A percentile compares a stretch with the other conserved stretches of the same genome.
Conservation (phyloP, 2,888 invertebrate genomes). For the Cynaeus angustus region DNA sequence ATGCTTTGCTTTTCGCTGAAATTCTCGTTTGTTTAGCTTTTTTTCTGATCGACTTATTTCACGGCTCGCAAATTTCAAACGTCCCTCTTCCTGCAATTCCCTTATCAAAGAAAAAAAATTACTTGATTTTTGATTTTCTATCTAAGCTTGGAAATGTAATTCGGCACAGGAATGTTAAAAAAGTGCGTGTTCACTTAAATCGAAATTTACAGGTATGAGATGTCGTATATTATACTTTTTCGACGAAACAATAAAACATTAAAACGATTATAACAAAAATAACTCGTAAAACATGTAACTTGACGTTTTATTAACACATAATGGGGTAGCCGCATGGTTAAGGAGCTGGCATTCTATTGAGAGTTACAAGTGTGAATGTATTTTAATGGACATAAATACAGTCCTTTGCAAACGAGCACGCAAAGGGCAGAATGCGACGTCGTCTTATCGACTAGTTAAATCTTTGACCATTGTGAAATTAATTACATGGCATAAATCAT, state of each 20-base stretch:
- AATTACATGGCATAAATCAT: slow-evolving; percentile 55
- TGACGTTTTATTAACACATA: slow-evolving; percentile 44
- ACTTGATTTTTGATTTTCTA: slow-evolving; percentile 30
- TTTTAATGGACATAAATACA: slow-evolving; percentile 45
- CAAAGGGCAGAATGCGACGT: slow-evolving; percentile 44
- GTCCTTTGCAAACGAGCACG: slow-evolving; percentile 38
- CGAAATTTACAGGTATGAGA: slow-evolving; percentile 7
- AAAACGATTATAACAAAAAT: slow-evolving; percentile 13
- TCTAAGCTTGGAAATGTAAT: not conserved
- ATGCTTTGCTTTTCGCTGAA: slow-evolving; percentile 55
- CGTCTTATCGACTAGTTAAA: slow-evolving; percentile 39
- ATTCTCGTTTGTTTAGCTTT: slow-evolving; percentile 62
- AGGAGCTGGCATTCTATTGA: slow-evolving; percentile 17
- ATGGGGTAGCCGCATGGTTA: slow-evolving; percentile 27
- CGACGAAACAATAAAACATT: slow-evolving; percentile 18
- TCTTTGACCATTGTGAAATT: slow-evolving; percentile 52
- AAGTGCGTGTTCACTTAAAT: slow-evolving; percentile 18
- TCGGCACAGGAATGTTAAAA: slow-evolving; percentile 5
- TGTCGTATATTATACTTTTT: slow-evolving; percentile 21
- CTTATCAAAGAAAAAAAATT: slow-evolving; percentile 44
- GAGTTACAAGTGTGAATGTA: slow-evolving; percentile 47
- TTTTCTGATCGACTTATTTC: slow-evolving; percentile 69
- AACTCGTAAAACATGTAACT: slow-evolving; percentile 32
- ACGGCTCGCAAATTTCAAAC: slow-evolving; percentile 69
- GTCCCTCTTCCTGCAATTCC: slow-evolving; percentile 55